Evolutionary conservation across 2,888 invertebrate genomes (phyloP).

Genomic region (Mallateleia sp.): DNA sequence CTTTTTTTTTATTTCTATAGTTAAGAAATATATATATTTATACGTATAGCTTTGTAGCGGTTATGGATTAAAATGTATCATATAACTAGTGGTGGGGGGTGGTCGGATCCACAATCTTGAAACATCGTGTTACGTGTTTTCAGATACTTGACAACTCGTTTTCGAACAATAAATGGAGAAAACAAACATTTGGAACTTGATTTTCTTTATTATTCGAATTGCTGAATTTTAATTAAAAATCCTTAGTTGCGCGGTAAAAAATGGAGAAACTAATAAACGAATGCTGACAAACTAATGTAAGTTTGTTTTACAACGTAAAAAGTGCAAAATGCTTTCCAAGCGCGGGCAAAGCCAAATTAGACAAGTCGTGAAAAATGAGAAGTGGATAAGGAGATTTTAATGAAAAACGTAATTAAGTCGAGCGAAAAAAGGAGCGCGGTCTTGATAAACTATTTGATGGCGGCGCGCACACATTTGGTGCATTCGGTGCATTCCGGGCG

Average conservation of each 20-base stretch:
- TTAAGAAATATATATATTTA: too few relatives aligned
- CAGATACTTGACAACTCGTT: too few relatives aligned
- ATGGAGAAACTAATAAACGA: conserved; percentile 52
- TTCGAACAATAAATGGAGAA: too few relatives aligned
- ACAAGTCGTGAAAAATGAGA: conserved; percentile 69
- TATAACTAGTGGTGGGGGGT: too few relatives aligned
- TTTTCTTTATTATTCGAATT: too few relatives aligned
- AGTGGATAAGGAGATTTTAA: conserved; percentile 74
- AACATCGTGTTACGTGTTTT: too few relatives aligned
- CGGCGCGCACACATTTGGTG: conserved; percentile 33
- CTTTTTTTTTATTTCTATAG: too few relatives aligned
- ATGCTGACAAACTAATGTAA: conserved; percentile 55
- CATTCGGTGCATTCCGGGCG: conserved; percentile 57
- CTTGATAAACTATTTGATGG: conserved; percentile 68
- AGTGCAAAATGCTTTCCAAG: conserved; percentile 39
- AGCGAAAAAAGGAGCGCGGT: conserved; percentile 58
- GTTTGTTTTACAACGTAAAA: conserved; percentile 46
- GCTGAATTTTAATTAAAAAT: conserved; percentile 50
- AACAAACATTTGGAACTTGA: too few relatives aligned
- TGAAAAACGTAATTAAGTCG: conserved; percentile 74
- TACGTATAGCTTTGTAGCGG: too few relatives aligned
- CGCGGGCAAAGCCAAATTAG: conserved; percentile 52
- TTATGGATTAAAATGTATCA: too few relatives aligned
- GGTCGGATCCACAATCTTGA: too few relatives aligned
- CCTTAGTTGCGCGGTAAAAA: conserved; percentile 40